A percentile compares a stretch with the other conserved stretches of the same genome.
These are phyloP conservation scores for Larimichthys polyactis DNA, from an alignment of 2,113 vertebrate species.

Conservation along the genomic window DNA sequence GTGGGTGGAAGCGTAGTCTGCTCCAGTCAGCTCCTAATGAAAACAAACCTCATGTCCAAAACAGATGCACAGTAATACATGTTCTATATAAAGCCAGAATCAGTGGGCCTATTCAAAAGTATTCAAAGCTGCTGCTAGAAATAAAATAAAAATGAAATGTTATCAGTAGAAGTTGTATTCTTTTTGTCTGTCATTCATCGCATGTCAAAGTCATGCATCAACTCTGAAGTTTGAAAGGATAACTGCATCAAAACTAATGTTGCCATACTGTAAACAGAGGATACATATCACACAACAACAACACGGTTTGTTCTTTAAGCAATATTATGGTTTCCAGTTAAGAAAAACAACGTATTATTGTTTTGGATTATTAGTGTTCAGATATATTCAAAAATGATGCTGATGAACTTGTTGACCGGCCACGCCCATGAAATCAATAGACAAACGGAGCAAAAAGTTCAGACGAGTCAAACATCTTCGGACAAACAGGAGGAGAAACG, in stretches of 20 bases:
- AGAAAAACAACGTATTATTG: neutral
- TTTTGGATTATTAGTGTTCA: neutral
- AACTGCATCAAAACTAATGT: neutral
- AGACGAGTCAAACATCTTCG: neutral
- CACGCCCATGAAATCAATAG: slow-evolving; percentile 59
- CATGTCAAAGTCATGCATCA: neutral
- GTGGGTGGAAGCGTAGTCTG: neutral
- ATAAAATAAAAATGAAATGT: neutral
- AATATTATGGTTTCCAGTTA: neutral
- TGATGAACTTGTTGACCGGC: slow-evolving; percentile 60
- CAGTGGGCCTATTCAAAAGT: slow-evolving; percentile 3
- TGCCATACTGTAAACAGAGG: too few relatives aligned
- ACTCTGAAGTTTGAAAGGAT: slow-evolving; percentile 12
- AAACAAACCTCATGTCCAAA: slow-evolving; percentile 36
- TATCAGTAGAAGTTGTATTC: neutral
- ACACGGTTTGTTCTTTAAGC: neutral
- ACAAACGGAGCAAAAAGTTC: slow-evolving; percentile 50
- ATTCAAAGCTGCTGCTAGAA: neutral
- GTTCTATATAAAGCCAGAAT: slow-evolving; percentile 19
- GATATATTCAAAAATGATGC: neutral
- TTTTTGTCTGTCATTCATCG: too few relatives aligned
- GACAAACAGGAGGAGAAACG: neutral
- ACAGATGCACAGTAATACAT: slow-evolving; percentile 33
- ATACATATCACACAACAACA: neutral
- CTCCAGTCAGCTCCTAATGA: slow-evolving; percentile 35